Evolutionary conservation across 2,113 vertebrate species (phyloP).

Genomic region (Fulica atra): DNA sequence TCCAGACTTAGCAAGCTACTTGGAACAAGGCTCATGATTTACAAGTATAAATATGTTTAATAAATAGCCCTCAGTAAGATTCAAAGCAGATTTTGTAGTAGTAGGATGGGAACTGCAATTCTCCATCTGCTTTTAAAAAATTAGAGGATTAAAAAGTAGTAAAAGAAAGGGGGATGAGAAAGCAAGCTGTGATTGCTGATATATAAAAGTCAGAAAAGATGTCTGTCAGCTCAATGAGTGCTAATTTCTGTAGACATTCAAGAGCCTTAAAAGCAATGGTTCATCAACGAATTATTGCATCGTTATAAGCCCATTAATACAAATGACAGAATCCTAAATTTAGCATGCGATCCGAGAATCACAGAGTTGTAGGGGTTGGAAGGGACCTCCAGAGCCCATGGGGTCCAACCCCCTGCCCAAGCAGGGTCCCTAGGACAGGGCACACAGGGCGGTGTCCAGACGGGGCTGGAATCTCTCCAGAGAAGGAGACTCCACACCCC

Average conservation of each 20-base stretch:
- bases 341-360: not conserved
- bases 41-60: not conserved
- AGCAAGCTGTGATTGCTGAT: conserved; percentile 21
- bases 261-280: conserved; percentile 59
- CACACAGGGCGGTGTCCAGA: too few relatives aligned
- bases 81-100: not conserved
- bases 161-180: not conserved
- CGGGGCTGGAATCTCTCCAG: too few relatives aligned
- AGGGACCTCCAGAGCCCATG: too few relatives aligned
- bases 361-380: too few relatives aligned
- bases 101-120: not conserved
- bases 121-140: conserved; percentile 25
- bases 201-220: not conserved
- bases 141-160: not conserved
- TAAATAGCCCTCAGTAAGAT: not conserved
- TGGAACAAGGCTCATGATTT: not conserved
- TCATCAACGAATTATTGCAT: conserved; percentile 42
- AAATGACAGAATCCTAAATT: conserved; percentile 21
- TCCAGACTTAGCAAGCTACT: not conserved
- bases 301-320: conserved; percentile 23
- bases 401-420: too few relatives aligned
- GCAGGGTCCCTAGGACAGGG: too few relatives aligned
- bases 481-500: too few relatives aligned
- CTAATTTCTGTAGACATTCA: conserved; percentile 32
- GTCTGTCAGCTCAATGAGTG: conserved; percentile 15